phyloP scores from a whole-genome alignment of 2,113 vertebrate genomes.

The Psittacula cyanocephala region DNA sequence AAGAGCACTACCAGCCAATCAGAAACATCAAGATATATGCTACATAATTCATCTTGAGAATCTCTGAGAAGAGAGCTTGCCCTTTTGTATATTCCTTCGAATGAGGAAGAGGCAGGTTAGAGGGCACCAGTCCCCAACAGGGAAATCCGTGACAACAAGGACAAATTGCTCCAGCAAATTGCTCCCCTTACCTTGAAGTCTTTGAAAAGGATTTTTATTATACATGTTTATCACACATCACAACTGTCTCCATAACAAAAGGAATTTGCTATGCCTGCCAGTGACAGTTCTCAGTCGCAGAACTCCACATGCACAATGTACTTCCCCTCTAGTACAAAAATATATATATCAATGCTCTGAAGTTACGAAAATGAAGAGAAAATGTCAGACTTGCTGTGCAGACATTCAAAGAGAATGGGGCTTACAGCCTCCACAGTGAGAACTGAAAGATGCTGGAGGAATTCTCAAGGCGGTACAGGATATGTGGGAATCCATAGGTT shows the following conservation, averaged over 20 bases:
- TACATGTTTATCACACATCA: not conserved
- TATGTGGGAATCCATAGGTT: not conserved
- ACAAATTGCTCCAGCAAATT: constrained; percentile 2
- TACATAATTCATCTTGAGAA: not conserved
- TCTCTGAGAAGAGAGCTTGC: not conserved
- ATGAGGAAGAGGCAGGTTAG: not conserved
- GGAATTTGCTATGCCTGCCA: not conserved
- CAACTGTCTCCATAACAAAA: not conserved
- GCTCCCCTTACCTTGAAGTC: not conserved
- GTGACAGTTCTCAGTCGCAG: not conserved
- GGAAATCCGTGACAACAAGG: not conserved
- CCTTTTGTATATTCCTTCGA: not conserved
- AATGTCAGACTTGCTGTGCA: not conserved
- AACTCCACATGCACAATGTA: not conserved
- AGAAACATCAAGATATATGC: constrained; percentile 25
- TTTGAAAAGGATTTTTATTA: not conserved
- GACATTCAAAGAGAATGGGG: not conserved
- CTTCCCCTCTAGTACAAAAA: not conserved
- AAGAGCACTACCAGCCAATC: constrained; percentile 30
- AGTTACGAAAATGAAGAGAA: not conserved
- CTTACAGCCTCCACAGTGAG: not conserved
- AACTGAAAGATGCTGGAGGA: not conserved
- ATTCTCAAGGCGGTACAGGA: not conserved
- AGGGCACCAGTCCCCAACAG: constrained; percentile 3
- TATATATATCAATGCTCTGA: not conserved